These are phyloP conservation scores for Lasioglossum vierecki DNA, from an alignment of 2,888 invertebrate genomes.

Conservation along the genomic window DNA sequence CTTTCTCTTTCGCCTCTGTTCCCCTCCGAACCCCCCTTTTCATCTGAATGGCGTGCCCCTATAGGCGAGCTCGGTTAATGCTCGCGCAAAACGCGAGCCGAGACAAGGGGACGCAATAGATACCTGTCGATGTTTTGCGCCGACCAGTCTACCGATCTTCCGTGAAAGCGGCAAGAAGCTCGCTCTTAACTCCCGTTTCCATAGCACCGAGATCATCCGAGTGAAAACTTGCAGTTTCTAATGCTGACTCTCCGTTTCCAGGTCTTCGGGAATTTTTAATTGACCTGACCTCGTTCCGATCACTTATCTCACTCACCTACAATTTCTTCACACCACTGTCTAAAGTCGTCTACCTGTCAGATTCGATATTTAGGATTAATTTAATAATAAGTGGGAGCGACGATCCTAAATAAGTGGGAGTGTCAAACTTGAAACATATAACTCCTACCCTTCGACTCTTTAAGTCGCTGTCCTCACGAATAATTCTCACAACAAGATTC, in stretches of 20 bases:
- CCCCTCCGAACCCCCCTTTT: neutral
- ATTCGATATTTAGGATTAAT: neutral
- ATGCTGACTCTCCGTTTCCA: neutral
- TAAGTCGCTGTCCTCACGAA: too few relatives aligned
- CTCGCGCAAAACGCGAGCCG: conserved; percentile 23
- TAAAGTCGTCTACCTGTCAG: neutral
- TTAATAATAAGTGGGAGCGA: too few relatives aligned
- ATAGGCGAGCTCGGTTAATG: conserved; percentile 25
- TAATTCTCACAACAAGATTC: too few relatives aligned
- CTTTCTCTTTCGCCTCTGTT: neutral
- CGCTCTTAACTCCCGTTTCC: neutral
- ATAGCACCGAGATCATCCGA: neutral
- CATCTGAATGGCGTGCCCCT: neutral
- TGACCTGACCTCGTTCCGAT: neutral
- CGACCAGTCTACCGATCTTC: neutral
- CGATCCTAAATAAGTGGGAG: too few relatives aligned
- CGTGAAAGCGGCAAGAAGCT: conserved; percentile 1
- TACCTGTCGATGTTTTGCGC: conserved; percentile 21
- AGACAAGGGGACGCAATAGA: conserved; percentile 26
- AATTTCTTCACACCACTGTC: neutral
- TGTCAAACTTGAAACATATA: too few relatives aligned
- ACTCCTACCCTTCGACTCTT: too few relatives aligned
- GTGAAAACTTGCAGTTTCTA: neutral
- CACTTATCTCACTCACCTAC: neutral
- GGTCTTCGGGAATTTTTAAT: neutral